These are phyloP conservation scores for Masnerella sp. DNA, from an alignment of 2,888 invertebrate genomes.

Conservation along the genomic window DNA sequence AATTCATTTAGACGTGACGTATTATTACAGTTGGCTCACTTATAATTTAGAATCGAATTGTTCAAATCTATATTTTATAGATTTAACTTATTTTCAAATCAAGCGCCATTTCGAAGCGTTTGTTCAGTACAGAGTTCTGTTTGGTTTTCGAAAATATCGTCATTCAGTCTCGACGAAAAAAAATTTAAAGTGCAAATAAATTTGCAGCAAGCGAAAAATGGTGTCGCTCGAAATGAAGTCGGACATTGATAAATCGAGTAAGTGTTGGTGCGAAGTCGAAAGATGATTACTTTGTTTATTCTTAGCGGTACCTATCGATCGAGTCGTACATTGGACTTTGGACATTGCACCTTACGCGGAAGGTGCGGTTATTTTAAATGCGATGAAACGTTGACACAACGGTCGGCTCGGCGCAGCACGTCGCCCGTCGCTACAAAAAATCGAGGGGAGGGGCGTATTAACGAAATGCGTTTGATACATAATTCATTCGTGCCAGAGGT, in stretches of 20 bases:
- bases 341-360: constrained; percentile 60
- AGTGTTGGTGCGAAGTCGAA: constrained; percentile 57
- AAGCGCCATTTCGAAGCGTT: too few species aligned
- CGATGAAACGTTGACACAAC: constrained; percentile 55
- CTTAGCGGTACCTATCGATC: constrained; percentile 59
- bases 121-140: too few species aligned
- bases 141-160: too few species aligned
- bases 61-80: too few species aligned
- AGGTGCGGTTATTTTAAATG: constrained; percentile 61
- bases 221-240: constrained; percentile 40
- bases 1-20: too few species aligned
- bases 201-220: constrained; percentile 33
- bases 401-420: constrained; percentile 35
- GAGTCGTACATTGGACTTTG: constrained; percentile 59
- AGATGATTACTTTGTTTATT: constrained; percentile 59
- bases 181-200: constrained; percentile 11
- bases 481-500: constrained; percentile 56
- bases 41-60: too few species aligned
- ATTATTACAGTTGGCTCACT: too few species aligned
- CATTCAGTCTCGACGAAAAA: too few species aligned
- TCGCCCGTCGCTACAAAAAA: constrained; percentile 32
- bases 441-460: constrained; percentile 11
- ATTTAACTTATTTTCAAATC: too few species aligned
- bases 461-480: constrained; percentile 58
- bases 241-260: constrained; percentile 47